Evolutionary conservation across 2,797 vertebrate species (phyloP), one percentile per base, ranked within the genome.

Genomic region (Xiphorhynchus erythropygius): DNA sequence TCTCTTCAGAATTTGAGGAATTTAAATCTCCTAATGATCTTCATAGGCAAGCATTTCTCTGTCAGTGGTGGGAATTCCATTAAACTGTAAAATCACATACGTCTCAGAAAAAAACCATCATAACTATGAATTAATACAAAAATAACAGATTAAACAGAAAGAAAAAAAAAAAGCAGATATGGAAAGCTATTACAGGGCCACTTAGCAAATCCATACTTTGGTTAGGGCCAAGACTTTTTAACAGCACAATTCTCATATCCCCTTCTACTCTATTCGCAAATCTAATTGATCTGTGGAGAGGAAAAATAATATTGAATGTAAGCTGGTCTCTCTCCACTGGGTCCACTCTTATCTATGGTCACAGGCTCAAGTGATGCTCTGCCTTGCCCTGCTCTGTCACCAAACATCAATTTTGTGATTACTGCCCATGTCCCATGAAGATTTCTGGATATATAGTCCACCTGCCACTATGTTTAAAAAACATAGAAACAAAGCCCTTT

Each of bases 401-500:
- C 57, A 13, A 69, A 57, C 30, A 69, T 22, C 46, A 79, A 8
- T 76, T 78, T 35, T 1, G 3, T 68, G 27, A 23, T 62, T 67
- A 39, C 18, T 75, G 39, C 19, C 27, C 41, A 4, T 24, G 53
- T 49, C 33, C n/a, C 57, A 10, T 47, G 50, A 79, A 49, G 62
- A 32, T 7, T 81, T 64, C 62, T 50, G 39, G 24, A 37, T 50
- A 37, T 33, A 13, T 11, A 30, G 25, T 60, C 53, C 53, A 42
- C 3, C 27, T 75, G 57, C 23, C n/a, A 24, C 13, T 37, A 12
- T 39, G 57, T 69, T 39, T 82, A 74, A 82, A 69, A 90, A 65
- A 30, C 2, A 33, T 0, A 33, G 46, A 21, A 67, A 23, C 30
- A 7, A 63, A 41, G 0, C 19, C 33, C 5, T 2, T 0, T 49